Conservation (phyloP, 2,113 vertebrate genomes). For the Scopus umbretta region DNA sequence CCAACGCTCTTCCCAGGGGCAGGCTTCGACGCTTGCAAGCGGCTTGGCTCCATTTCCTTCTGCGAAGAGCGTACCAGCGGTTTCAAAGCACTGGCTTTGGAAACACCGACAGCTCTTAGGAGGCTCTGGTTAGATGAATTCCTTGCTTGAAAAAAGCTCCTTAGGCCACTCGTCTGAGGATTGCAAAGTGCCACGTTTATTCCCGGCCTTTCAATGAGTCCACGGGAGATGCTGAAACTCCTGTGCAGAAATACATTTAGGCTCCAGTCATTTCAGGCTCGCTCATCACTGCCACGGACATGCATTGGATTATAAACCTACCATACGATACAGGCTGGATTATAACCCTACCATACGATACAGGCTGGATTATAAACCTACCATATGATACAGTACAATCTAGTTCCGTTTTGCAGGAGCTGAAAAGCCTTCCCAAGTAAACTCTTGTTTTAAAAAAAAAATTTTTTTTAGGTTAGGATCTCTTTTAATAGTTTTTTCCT, state of each 20-base stretch:
- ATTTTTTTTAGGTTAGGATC: neutral
- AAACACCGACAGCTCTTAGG: neutral
- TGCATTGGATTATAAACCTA: neutral
- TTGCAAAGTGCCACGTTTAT: neutral
- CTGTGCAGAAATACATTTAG: neutral
- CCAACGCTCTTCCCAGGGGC: neutral
- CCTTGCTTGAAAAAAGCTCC: neutral
- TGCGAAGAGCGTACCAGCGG: neutral
- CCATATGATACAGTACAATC: neutral
- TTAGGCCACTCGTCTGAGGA: neutral
- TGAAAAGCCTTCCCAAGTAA: neutral
- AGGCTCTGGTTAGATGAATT: neutral
- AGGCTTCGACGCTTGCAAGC: neutral
- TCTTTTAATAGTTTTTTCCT: neutral
- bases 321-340: neutral
- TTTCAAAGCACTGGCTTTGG: neutral
- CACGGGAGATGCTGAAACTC: neutral
- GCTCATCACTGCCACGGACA: neutral
- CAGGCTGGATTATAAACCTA: neutral
- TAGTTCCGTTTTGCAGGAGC: neutral
- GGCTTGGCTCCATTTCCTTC: neutral
- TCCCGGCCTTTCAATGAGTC: neutral
- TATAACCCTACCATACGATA: no score
- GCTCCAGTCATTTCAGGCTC: neutral
- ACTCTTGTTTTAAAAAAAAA: no score